Percentiles rank a stretch among this genome's conserved stretches.
Evolutionary conservation across 1,140 invertebrate species (phyloP).

Genomic region (Pseudoatta argentina): DNA sequence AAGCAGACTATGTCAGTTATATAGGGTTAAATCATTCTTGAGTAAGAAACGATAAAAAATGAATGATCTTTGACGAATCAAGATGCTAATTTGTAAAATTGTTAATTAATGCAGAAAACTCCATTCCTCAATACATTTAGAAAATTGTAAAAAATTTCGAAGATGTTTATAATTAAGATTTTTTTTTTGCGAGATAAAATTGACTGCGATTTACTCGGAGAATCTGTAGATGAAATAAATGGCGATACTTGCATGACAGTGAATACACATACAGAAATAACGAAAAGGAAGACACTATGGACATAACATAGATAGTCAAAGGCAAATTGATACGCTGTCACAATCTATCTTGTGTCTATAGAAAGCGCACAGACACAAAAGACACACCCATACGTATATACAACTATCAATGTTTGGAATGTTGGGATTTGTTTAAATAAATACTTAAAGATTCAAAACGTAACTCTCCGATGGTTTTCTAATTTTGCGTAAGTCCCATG

Average conservation of each 20-base stretch:
- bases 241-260: conserved; percentile 20
- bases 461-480: conserved; percentile 35
- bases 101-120: background rate
- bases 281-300: background rate
- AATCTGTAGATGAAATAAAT: conserved; percentile 24
- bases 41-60: background rate
- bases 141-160: background rate
- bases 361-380: conserved; percentile 13
- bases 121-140: background rate
- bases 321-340: conserved; percentile 9
- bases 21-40: background rate
- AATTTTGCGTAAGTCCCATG: conserved; percentile 23
- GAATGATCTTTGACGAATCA: background rate
- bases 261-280: conserved; percentile 49
- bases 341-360: conserved; percentile 39
- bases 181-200: background rate
- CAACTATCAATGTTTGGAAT: conserved; percentile 84
- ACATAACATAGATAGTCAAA: conserved; percentile 13
- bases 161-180: background rate
- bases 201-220: background rate
- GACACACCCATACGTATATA: conserved; percentile 47
- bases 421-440: conserved; percentile 85
- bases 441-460: conserved; percentile 82
- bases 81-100: background rate
- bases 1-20: background rate